Percentiles rank a stretch among this genome's conserved stretches.
Evolutionary conservation across 1,140 invertebrate species (phyloP).

Genomic region (Oedothorax gibbosus): DNA sequence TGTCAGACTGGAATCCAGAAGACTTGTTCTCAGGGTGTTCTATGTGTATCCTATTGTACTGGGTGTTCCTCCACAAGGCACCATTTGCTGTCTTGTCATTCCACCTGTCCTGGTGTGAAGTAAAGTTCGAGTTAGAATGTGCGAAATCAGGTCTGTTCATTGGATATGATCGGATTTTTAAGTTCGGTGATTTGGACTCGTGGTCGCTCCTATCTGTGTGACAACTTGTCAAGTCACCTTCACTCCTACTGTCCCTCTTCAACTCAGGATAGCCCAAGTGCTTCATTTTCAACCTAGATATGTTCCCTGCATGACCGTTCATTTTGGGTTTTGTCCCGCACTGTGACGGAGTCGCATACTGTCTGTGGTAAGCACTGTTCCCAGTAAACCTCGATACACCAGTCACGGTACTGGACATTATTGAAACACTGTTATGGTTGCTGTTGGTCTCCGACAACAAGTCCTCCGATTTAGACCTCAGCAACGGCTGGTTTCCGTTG

Average conservation of each 20-base stretch:
- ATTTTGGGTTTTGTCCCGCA: slow-evolving; percentile 36
- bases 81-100: not conserved
- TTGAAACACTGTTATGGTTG: slow-evolving; percentile 36
- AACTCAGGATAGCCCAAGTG: slow-evolving; percentile 30
- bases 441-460: slow-evolving; percentile 48
- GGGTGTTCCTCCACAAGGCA: slow-evolving; percentile 15
- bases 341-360: slow-evolving; percentile 13
- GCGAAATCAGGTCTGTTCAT: not conserved
- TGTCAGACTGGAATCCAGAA: slow-evolving; percentile 8
- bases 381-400: slow-evolving; percentile 32
- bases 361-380: slow-evolving; percentile 20
- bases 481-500: not conserved
- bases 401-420: slow-evolving; percentile 42
- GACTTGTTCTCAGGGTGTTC: not conserved
- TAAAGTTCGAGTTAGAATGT: not conserved
- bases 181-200: not conserved
- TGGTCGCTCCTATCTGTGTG: slow-evolving; percentile 30
- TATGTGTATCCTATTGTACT: not conserved
- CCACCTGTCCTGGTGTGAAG: not conserved
- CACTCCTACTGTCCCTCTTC: slow-evolving; percentile 52
- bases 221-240: slow-evolving; percentile 54
- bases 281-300: slow-evolving; percentile 34
- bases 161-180: not conserved
- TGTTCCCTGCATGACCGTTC: not conserved
- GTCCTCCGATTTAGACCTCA: slow-evolving; percentile 55